Percentiles rank a stretch among this genome's conserved stretches.
Conservation (phyloP, 1,140 invertebrate species). For the Zophobas morio region DNA sequence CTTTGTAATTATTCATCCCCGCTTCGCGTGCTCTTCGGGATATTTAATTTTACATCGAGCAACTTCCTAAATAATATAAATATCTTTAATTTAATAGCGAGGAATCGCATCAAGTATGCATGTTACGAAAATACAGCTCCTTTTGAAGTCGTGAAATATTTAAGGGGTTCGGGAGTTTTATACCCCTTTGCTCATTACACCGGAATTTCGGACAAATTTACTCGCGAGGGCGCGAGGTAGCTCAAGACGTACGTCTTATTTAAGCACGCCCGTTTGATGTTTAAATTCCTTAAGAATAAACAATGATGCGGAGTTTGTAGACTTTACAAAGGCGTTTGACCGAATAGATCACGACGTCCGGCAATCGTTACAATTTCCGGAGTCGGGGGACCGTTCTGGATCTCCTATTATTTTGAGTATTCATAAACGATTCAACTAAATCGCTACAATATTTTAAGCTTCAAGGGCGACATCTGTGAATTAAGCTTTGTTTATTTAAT, state of each 20-base stretch:
- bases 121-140: constrained; percentile 7
- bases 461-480: no score
- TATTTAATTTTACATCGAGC: constrained; percentile 32
- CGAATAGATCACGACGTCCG: no score
- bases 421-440: no score
- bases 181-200: background rate
- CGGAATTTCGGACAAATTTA: background rate
- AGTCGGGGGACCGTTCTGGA: no score
- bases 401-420: no score
- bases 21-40: background rate
- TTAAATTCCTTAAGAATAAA: no score
- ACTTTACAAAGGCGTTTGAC: no score
- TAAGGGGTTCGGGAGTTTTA: background rate
- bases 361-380: no score
- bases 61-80: constrained; percentile 30
- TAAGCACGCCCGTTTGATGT: no score
- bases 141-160: constrained; percentile 14
- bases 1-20: constrained; percentile 35
- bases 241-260: background rate
- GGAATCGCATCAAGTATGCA: constrained; percentile 20
- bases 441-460: no score
- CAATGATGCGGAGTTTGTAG: no score
- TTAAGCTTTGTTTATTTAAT: background rate
- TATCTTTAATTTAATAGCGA: constrained; percentile 28
- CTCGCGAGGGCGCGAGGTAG: background rate